Base-by-base conservation (phyloP, 2,888 invertebrate species). In the Heliconius aoede region DNA sequence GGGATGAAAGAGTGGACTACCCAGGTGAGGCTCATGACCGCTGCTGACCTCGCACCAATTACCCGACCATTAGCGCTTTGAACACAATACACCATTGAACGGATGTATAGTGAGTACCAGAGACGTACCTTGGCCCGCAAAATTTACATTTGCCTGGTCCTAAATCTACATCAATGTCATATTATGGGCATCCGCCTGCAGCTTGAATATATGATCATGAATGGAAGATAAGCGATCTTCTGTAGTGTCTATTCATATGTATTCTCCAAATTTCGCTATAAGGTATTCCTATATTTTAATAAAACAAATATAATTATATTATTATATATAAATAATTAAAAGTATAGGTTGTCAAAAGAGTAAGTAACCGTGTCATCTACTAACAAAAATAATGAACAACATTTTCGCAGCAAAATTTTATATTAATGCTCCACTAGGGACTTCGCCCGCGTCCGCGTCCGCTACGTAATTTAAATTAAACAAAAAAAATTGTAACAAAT, bases 141-240 rank as follows among this genome's bases (percentile, higher is more conserved):
- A 87, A 93, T 93, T 94, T 92, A 89, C 92, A 92, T 94, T 92
- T 92, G 92, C 92, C 91, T 92, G 89, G 88, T 89, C 90, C 89
- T 90, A 90, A 89, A 89, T 86, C 87, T 85, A 84, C 87, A 84
- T 69, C 75, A 72, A 72, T 76, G 72, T 72, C 71, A 71, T 64
- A 65, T 36, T 65, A 40, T 64, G 26, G 28, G 13, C 55, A 32
- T 51, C 61, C 55, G 24, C 55, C 32, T 51, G 51, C 28, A 76
- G 64, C 75, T 71, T 65, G 55, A 30, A 72, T 58, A 64, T 64
- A 28, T 28, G 46, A 46, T 58, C 58, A n/a, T n/a, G n/a, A n/a
- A n/a, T n/a, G n/a, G 26, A 15, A 40, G 36, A 24, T 72, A 72
- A 62, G 24, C n/a, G 64, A 24, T 51, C 64, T 46, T 61, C 18